These are phyloP conservation scores for Eupithecia vulgata DNA, from an alignment of 2,888 invertebrate genomes.

Conservation along the genomic window DNA sequence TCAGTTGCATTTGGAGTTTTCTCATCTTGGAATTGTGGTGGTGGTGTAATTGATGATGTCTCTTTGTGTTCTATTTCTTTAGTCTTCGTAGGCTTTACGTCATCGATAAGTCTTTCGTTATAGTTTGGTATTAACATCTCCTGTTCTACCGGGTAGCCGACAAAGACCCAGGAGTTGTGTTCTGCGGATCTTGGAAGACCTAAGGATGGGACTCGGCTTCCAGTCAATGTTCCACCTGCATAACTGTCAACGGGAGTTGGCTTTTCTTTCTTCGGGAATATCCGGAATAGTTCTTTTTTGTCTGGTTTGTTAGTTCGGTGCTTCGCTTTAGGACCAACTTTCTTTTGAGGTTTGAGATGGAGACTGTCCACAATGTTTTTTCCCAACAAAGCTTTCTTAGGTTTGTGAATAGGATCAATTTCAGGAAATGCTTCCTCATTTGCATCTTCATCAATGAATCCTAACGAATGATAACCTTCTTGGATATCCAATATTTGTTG, in stretches of 20 bases:
- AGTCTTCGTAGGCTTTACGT: conserved; percentile 58
- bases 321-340: conserved; percentile 76
- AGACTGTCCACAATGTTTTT: conserved; percentile 81
- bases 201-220: conserved; percentile 75
- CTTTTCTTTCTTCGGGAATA: conserved; percentile 76
- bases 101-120: conserved; percentile 73
- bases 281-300: conserved; percentile 71
- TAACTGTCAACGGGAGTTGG: conserved; percentile 60
- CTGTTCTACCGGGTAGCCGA: conserved; percentile 69
- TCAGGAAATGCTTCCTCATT: conserved; percentile 52
- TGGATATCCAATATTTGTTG: conserved; percentile 81
- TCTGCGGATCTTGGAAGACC: conserved; percentile 73
- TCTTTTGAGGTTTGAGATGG: conserved; percentile 76
- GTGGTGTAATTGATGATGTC: conserved; percentile 74
- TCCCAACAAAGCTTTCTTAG: conserved; percentile 73
- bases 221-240: conserved; percentile 71
- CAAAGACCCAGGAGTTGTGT: conserved; percentile 75
- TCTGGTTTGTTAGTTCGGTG: conserved; percentile 70
- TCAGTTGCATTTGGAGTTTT: conserved; percentile 67
- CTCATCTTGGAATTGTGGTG: conserved; percentile 78
- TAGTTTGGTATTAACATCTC: conserved; percentile 76
- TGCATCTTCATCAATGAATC: conserved; percentile 75
- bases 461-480: conserved; percentile 77
- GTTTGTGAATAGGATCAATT: conserved; percentile 69
- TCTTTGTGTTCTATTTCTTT: conserved; percentile 56